Conservation (phyloP, 2,113 vertebrate genomes). For the Neolamprologus longior region DNA sequence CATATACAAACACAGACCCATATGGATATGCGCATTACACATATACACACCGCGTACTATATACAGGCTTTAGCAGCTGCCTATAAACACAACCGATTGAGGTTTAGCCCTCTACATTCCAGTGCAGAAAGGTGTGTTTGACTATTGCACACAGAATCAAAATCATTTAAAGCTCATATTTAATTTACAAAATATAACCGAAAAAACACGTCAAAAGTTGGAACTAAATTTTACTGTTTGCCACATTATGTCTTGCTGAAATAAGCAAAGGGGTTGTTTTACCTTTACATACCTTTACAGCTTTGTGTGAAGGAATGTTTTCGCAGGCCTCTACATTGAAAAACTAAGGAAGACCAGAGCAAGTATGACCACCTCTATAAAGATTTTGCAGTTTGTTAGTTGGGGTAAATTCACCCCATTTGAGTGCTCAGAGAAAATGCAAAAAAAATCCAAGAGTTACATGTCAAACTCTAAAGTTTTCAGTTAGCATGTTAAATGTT, state of each 20-base stretch:
- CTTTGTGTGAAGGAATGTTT: background rate
- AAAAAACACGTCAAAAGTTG: background rate
- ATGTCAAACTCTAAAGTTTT: background rate
- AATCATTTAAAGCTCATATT: background rate
- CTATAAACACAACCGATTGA: slow-evolving; percentile 11
- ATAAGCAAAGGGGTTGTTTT: background rate
- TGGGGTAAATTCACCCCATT: background rate
- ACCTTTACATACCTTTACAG: background rate
- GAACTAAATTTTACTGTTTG: background rate
- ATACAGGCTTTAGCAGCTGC: slow-evolving; percentile 36
- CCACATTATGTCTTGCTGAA: background rate
- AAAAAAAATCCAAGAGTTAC: background rate
- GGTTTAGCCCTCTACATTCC: background rate
- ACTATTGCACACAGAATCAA: background rate
- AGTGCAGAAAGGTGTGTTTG: background rate
- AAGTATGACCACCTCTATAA: background rate
- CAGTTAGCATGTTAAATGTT: background rate
- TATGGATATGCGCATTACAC: slow-evolving; percentile 41
- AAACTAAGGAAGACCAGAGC: background rate
- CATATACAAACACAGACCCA: slow-evolving; percentile 44
- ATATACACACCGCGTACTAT: slow-evolving; percentile 8
- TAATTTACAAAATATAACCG: fast-evolving
- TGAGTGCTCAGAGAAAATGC: background rate
- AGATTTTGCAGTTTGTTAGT: background rate
- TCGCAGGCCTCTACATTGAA: background rate